phyloP scores from a whole-genome alignment of 2,113 vertebrate species.

The Psilopogon haemacephalus region DNA sequence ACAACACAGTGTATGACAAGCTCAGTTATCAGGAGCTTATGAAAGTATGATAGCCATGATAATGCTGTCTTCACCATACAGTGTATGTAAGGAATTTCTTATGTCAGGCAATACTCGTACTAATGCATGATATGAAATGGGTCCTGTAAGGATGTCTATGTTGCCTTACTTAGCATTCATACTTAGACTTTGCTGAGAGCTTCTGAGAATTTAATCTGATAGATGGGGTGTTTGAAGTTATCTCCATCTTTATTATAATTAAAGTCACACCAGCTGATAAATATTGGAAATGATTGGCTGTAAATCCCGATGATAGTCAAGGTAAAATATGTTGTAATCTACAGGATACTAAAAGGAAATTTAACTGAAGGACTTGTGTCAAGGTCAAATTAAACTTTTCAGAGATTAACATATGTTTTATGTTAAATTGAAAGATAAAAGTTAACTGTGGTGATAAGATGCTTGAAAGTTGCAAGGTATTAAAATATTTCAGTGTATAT shows the following conservation, averaged over 20 bases:
- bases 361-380: background rate
- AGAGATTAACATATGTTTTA: background rate
- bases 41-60: background rate
- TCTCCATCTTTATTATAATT: background rate
- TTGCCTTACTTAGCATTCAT: background rate
- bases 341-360: background rate
- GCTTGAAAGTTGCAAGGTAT: background rate
- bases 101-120: background rate
- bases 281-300: conserved; percentile 20
- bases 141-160: accelerated
- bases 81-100: background rate
- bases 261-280: conserved; percentile 47
- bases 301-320: conserved; percentile 9
- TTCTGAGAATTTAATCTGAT: background rate
- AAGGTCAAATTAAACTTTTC: conserved; percentile 29
- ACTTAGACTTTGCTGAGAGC: background rate
- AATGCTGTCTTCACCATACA: background rate
- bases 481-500: background rate
- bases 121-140: background rate
- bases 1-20: accelerated
- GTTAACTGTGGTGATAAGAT: background rate
- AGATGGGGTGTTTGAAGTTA: background rate
- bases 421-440: conserved; percentile 23
- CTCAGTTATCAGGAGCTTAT: background rate
- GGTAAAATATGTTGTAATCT: background rate